Percentiles rank a stretch among this genome's conserved stretches.
Evolutionary conservation across 2,113 vertebrate genomes (phyloP).

Genomic region (Oceanodroma tethys): DNA sequence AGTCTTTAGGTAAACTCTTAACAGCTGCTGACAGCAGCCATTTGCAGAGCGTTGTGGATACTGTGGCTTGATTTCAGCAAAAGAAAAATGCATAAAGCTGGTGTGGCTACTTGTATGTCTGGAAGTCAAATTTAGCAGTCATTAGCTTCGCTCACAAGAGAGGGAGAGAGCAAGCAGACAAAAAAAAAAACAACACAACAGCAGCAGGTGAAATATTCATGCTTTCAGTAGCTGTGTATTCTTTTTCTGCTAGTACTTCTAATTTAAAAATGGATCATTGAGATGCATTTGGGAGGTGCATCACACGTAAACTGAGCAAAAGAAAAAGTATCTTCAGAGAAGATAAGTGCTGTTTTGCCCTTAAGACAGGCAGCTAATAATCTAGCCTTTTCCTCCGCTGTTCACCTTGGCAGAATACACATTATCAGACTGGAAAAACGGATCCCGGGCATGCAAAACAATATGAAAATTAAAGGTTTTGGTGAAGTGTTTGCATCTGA

Average conservation of each 20-base stretch:
- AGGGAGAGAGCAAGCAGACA: not conserved
- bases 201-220: not conserved
- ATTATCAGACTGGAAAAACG: not conserved
- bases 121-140: not conserved
- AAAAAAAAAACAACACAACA: not conserved
- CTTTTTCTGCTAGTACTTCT: not conserved
- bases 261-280: not conserved
- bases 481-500: not conserved
- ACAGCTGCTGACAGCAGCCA: not conserved
- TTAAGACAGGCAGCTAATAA: not conserved
- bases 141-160: not conserved
- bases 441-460: not conserved
- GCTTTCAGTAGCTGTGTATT: not conserved
- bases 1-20: not conserved
- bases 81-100: not conserved
- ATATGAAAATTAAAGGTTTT: not conserved
- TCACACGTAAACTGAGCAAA: not conserved
- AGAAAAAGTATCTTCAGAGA: not conserved
- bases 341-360: not conserved
- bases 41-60: not conserved
- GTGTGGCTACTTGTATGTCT: not conserved
- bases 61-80: not conserved
- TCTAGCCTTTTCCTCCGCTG: not conserved
- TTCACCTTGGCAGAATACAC: fast-evolving
- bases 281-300: not conserved